These are phyloP conservation scores for Zootermopsis nevadensis DNA, from an alignment of 2,888 invertebrate species.

Conservation along the genomic window DNA sequence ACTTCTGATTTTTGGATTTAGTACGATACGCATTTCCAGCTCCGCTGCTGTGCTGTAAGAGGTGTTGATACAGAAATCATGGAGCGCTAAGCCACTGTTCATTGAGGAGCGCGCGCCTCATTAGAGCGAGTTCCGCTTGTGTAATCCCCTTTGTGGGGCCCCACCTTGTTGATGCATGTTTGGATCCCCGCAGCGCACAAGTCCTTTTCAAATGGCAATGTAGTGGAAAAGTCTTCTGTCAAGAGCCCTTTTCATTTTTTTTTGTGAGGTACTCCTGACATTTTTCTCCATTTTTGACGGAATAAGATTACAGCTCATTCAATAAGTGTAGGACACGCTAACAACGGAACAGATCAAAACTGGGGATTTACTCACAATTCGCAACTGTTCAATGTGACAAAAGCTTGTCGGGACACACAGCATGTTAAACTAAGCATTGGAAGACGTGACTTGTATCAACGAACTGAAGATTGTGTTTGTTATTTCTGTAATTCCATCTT, in stretches of 20 bases:
- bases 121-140: neutral
- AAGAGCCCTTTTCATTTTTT: neutral
- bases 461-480: no score
- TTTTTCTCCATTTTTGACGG: neutral
- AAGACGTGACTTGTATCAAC: no score
- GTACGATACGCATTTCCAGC: no score
- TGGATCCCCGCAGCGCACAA: slow-evolving; percentile 16
- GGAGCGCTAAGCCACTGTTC: neutral
- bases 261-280: slow-evolving; percentile 2
- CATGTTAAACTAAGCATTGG: neutral
- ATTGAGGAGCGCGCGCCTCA: neutral
- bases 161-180: slow-evolving; percentile 34
- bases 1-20: no score
- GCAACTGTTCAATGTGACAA: neutral
- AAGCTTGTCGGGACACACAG: neutral
- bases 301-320: slow-evolving; percentile 5
- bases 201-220: neutral
- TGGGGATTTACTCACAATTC: neutral
- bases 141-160: slow-evolving; percentile 28
- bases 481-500: no score
- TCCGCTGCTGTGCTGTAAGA: neutral
- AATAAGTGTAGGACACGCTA: neutral
- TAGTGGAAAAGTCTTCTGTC: neutral
- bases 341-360: neutral
- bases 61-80: neutral